These are phyloP conservation scores for Cylloceria caligata DNA, from an alignment of 2,888 invertebrate species.

Conservation along the genomic window DNA sequence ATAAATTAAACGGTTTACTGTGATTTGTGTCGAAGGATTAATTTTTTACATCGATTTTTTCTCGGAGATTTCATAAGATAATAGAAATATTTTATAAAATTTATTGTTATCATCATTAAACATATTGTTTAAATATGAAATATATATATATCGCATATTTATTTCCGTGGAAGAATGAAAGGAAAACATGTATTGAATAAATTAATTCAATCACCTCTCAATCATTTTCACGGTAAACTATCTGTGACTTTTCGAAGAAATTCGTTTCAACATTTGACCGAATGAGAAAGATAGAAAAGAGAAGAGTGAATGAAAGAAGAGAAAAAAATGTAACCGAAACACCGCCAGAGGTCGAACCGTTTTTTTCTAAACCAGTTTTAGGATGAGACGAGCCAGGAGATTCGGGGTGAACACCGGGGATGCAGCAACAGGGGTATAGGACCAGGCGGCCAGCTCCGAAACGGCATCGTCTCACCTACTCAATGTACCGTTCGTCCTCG, in stretches of 20 bases:
- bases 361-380: slow-evolving; percentile 82
- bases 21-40: background rate
- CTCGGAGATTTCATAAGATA: no score
- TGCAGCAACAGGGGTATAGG: background rate
- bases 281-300: background rate
- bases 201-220: background rate
- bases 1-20: background rate
- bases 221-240: background rate
- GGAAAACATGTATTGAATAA: background rate
- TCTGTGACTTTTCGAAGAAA: background rate
- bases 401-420: slow-evolving; percentile 19
- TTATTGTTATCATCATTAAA: no score
- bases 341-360: slow-evolving; percentile 37
- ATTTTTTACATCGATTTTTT: background rate
- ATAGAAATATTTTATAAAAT: no score
- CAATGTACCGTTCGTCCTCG: slow-evolving; percentile 82
- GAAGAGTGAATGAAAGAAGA: slow-evolving; percentile 45
- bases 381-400: slow-evolving; percentile 69
- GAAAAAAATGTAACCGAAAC: slow-evolving; percentile 11
- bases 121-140: no score
- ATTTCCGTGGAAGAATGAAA: background rate
- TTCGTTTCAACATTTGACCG: background rate
- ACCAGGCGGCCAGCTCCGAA: slow-evolving; percentile 56
- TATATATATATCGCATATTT: no score
- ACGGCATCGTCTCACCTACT: slow-evolving; percentile 78